Evolutionary conservation across 2,797 vertebrate species (phyloP).

Genomic region (Rousettus madagascariensis): DNA sequence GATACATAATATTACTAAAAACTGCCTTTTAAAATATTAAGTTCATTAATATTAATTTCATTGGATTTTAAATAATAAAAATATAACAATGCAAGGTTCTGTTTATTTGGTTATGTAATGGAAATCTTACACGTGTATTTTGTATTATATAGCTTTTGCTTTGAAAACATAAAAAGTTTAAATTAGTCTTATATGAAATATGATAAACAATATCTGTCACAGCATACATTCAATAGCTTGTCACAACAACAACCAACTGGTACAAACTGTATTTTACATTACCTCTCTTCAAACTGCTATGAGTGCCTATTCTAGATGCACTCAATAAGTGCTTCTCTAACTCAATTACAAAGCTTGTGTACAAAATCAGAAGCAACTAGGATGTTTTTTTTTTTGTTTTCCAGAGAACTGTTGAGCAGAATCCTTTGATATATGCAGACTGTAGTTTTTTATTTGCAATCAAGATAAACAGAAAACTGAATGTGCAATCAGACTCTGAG

Average conservation of each 20-base stretch:
- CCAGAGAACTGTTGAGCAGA: slow-evolving; percentile 59
- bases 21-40: not conserved
- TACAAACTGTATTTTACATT: not conserved
- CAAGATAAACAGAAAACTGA: slow-evolving; percentile 29
- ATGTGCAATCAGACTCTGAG: not conserved
- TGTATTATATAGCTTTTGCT: not conserved
- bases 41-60: not conserved
- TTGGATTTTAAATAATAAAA: not conserved
- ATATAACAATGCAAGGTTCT: not conserved
- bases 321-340: slow-evolving; percentile 55
- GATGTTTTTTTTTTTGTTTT: slow-evolving; percentile 52
- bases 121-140: not conserved
- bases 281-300: not conserved
- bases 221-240: not conserved
- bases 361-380: slow-evolving; percentile 51
- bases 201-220: not conserved
- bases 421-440: not conserved
- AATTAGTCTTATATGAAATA: not conserved
- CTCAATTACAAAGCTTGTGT: not conserved
- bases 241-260: slow-evolving; percentile 53
- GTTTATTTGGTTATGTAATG: not conserved
- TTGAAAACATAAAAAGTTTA: slow-evolving; percentile 26
- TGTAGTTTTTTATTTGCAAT: slow-evolving; percentile 44
- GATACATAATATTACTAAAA: not conserved
- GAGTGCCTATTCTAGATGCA: not conserved